Evolutionary conservation across 1,140 invertebrate genomes (phyloP).

Genomic region (Anoplolepis gracilipes): DNA sequence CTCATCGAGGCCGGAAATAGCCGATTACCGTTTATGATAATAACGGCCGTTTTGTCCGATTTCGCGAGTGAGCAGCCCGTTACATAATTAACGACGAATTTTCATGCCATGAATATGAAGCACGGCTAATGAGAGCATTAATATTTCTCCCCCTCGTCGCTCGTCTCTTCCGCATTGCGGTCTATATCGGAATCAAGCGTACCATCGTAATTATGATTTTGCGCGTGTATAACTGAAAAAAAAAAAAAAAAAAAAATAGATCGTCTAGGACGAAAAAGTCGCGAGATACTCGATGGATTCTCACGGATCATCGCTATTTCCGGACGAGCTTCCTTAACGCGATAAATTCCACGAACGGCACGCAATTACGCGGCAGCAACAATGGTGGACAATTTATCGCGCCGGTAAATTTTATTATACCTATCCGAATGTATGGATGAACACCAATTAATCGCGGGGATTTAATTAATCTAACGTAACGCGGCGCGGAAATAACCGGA

Average conservation of each 20-base stretch:
- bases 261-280: background rate
- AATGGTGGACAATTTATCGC: conserved; percentile 31
- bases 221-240: background rate
- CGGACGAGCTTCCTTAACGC: conserved; percentile 3
- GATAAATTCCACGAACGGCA: conserved; percentile 25
- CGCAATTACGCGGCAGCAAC: conserved; percentile 38
- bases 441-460: conserved; percentile 52
- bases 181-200: background rate
- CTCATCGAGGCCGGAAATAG: conserved; percentile 28
- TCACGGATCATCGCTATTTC: background rate
- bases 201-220: background rate
- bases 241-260: no score
- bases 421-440: conserved; percentile 42
- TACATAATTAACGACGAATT: conserved; percentile 77
- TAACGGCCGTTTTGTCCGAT: conserved; percentile 43
- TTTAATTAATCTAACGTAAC: conserved; percentile 59
- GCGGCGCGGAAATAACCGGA: conserved; percentile 35
- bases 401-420: conserved; percentile 51
- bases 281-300: background rate
- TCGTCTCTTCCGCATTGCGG: background rate
- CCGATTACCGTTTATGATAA: conserved; percentile 68
- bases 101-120: conserved; percentile 74
- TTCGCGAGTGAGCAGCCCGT: conserved; percentile 41
- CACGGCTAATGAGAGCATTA: conserved; percentile 76
- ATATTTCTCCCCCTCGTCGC: conserved; percentile 59